A percentile compares a stretch with the other conserved stretches of the same genome.
phyloP scores from a whole-genome alignment of 2,797 vertebrate genomes.

The Acrocephalus scirpaceus region DNA sequence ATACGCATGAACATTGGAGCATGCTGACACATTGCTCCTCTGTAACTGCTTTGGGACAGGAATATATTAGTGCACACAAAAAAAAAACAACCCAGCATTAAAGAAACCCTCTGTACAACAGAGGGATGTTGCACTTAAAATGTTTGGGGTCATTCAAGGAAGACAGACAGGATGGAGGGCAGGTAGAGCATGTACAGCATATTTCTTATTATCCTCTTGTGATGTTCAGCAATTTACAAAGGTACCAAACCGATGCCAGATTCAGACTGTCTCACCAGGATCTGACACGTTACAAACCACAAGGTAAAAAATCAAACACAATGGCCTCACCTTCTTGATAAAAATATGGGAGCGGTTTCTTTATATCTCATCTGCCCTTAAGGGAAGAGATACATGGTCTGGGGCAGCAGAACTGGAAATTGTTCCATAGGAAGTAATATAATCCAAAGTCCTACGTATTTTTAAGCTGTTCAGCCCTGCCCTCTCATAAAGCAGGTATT shows the following conservation, averaged over 20 bases:
- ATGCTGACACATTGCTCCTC: neutral
- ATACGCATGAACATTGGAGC: fast-evolving
- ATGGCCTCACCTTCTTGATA: neutral
- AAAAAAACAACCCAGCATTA: neutral
- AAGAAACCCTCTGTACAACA: neutral
- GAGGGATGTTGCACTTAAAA: neutral
- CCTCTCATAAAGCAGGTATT: neutral
- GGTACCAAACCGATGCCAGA: neutral
- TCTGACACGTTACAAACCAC: neutral
- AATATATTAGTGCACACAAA: neutral
- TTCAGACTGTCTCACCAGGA: neutral
- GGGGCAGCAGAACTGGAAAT: neutral
- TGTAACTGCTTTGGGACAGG: neutral
- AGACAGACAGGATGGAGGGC: neutral
- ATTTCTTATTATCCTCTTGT: neutral
- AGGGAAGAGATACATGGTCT: neutral
- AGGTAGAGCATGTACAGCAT: neutral
- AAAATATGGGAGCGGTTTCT: neutral
- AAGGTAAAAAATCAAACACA: constrained; percentile 9
- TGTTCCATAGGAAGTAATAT: neutral
- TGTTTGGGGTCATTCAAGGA: neutral
- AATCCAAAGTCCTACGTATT: neutral
- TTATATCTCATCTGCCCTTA: neutral
- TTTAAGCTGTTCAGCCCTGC: neutral
- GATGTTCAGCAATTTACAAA: neutral